A percentile compares a stretch with the other conserved stretches of the same genome.
Conservation (phyloP, 2,113 vertebrate genomes). For the Pollimyrus isidori region DNA sequence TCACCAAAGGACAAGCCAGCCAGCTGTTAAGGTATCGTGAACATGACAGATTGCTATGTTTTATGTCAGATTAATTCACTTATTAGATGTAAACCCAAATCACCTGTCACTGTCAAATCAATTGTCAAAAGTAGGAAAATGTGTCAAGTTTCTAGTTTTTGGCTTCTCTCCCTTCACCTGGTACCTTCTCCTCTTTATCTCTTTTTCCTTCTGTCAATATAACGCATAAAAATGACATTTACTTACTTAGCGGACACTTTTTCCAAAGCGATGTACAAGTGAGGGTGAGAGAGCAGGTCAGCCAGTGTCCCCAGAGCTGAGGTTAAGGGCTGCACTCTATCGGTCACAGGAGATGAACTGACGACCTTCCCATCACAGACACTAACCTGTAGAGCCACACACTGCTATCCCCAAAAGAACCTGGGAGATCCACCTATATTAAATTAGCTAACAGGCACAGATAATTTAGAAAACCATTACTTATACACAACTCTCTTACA, state of each 20-base stretch:
- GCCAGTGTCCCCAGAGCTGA: neutral
- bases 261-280: neutral
- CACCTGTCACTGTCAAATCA: conserved; percentile 78
- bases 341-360: neutral
- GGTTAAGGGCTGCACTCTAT: neutral
- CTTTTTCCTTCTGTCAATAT: conserved; percentile 29
- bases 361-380: neutral
- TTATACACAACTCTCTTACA: neutral
- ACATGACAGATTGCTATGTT: conserved; percentile 85
- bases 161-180: neutral
- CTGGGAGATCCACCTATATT: neutral
- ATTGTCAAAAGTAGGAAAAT: conserved; percentile 69
- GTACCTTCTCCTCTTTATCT: conserved; percentile 20
- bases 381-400: neutral
- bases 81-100: conserved; percentile 77
- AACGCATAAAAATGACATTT: conserved; percentile 27
- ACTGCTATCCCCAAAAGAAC: neutral
- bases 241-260: neutral
- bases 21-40: conserved; percentile 79
- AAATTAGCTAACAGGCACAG: neutral
- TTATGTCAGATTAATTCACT: conserved; percentile 82
- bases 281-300: neutral
- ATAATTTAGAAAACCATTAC: neutral
- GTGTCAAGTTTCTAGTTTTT: conserved; percentile 46
- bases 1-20: conserved; percentile 75